Evolutionary conservation across 2,888 invertebrate genomes (phyloP), one percentile per base, ranked within the genome.

Genomic region (Mycalesis mineus): DNA sequence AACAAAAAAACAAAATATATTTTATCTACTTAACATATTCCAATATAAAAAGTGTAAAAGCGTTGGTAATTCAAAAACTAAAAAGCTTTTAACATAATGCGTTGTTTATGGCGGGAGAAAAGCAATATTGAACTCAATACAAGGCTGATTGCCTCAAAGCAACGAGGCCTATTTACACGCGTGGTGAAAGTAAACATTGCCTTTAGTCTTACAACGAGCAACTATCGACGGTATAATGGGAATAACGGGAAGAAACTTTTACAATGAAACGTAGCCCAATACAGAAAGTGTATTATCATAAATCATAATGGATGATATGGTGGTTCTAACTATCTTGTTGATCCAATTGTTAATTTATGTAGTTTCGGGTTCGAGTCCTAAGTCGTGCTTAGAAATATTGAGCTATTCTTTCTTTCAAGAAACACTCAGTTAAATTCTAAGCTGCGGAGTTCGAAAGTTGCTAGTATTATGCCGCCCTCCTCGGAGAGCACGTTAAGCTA

Each of bases 181-280:
- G 39, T 47, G 66, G 72, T 69, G 78, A 80, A 77, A 80, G 77
- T 78, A 72, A 71, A 74, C 65, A 68, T 64, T 62, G 66, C 62
- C 65, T 63, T 64, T 68, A 72, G 68, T 57, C 31, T 61, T 51
- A 55, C 41, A 41, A 47, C 55, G 48, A 56, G 48, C 56, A 58
- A 54, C 50, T 55, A 62, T 62, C 67, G 71, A 73, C 71, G 70
- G 68, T 66, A 60, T 75, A 77, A 73, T 74, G 64, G 70, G 65
- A 69, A 61, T 68, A 70, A 67, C 65, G 62, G 71, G 70, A 67
- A 69, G 61, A 41, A 62, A 71, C 68, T 65, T 59, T 58, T 67
- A 72, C 69, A 70, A 71, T 62, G 66, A 73, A 71, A 72, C 69
- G 70, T 64, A 71, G 68, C 67, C 68, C 68, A 70, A 73, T 71